Base-by-base conservation (phyloP, 2,113 vertebrate species). In the Hypocryptadius cinnamomeus region DNA sequence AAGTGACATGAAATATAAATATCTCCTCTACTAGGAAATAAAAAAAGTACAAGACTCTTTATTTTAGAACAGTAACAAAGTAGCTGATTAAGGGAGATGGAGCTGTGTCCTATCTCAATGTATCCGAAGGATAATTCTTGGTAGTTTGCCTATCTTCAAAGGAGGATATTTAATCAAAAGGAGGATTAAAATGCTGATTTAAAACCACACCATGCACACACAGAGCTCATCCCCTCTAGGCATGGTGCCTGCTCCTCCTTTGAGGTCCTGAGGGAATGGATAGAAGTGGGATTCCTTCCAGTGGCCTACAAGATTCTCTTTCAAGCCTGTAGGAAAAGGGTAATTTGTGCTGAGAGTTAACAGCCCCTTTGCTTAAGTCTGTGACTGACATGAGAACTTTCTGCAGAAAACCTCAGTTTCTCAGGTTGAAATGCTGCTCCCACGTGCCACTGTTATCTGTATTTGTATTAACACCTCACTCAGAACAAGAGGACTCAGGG, bases 161-260 rank as follows among this genome's bases (percentile, higher is more conserved):
- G 82, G 54, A 69, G 39, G 48, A 23, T 44, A 53, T 64, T 44
- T 64, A 53, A 79, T 13, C 37, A 57, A 53, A 64, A 87, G 51
- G 11, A 91, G 86, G n/a, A 83, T 85, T 90, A 87, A 85, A 92
- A 74, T 50, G 18, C 81, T 96, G 70, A 76, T 91, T 89, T 89
- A 85, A 85, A 94, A 85, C 25, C 90, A 93, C 35, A 42, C 63
- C 71, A 72, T 92, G 79, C 50, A 85, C 50, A 72, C 68, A 77
- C 10, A 5, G 47, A 85, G 37, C 79, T 90, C 82, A 90, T 69
- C 68, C 57, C 54, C 73, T 85, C 66, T 77, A 93, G 90, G 74
- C 82, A 82, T 51, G 28, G 70, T 94, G 76, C 82, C 71, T 87
- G 76, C 63, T 87, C 45, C 57, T 76, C 31, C 39, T 93, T 69